Conservation (phyloP, 2,113 vertebrate genomes). For the Peromyscus californicus region DNA sequence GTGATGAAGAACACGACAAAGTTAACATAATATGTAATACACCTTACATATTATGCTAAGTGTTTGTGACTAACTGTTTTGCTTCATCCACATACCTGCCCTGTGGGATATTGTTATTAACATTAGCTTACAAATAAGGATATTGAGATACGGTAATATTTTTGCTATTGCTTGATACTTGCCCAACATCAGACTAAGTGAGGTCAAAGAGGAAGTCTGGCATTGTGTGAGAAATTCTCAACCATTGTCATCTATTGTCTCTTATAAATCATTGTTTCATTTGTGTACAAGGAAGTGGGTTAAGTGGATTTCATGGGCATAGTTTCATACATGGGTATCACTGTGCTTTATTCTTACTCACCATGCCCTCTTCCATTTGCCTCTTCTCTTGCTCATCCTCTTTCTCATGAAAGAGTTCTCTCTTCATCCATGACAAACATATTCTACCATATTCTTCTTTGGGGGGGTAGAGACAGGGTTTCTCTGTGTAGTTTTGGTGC, state of each 20-base stretch:
- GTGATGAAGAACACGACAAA: neutral
- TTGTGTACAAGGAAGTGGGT: too few species aligned
- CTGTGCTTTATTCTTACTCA: neutral
- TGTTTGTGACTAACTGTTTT: neutral
- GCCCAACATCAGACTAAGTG: neutral
- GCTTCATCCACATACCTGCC: neutral
- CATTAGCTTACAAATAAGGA: neutral
- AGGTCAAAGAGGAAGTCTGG: neutral
- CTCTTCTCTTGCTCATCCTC: neutral
- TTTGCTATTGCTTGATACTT: constrained; percentile 34
- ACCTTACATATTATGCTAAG: neutral
- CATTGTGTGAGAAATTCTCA: neutral
- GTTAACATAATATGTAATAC: neutral
- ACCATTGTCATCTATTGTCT: neutral
- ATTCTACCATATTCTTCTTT: neutral
- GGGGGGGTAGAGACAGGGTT: too few species aligned
- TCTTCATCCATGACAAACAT: neutral
- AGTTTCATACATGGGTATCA: neutral
- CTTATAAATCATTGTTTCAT: neutral
- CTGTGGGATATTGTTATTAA: constrained; percentile 1
- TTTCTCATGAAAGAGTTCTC: neutral
- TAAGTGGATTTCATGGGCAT: neutral
- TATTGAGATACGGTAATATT: neutral
- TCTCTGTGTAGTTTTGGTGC: too few species aligned
- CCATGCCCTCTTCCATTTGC: neutral